These are phyloP conservation scores for Phyllotreta cruciferae DNA, from an alignment of 2,888 invertebrate genomes.

Conservation along the genomic window DNA sequence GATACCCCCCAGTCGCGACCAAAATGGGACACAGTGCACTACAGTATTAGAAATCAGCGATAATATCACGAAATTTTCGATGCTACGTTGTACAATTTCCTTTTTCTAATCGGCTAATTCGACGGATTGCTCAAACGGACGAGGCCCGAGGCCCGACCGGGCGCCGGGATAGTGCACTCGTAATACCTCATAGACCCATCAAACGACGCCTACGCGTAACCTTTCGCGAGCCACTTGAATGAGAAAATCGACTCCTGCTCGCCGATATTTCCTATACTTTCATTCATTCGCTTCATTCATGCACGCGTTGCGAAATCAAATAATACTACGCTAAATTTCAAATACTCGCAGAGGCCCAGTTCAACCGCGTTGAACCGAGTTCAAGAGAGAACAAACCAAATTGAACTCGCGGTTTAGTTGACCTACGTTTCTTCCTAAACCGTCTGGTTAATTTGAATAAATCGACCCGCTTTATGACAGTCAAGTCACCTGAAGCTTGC, in stretches of 20 bases:
- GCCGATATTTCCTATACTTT: slow-evolving; percentile 46
- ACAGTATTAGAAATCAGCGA: too few relatives aligned
- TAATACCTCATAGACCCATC: slow-evolving; percentile 48
- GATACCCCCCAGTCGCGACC: too few relatives aligned
- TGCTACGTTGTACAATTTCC: too few relatives aligned
- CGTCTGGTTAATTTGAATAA: not conserved
- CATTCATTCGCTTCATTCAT: slow-evolving; percentile 43
- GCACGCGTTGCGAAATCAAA: slow-evolving; percentile 29
- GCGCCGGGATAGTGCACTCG: slow-evolving; percentile 47
- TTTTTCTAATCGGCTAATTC: too few relatives aligned
- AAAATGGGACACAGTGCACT: too few relatives aligned
- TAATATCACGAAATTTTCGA: too few relatives aligned
- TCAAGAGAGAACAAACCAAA: too few relatives aligned
- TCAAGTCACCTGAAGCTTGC: slow-evolving; percentile 52
- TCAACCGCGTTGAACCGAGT: slow-evolving; percentile 20
- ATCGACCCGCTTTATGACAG: slow-evolving; percentile 19
- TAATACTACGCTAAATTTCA: too few relatives aligned
- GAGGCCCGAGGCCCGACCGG: slow-evolving; percentile 40
- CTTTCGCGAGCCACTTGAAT: slow-evolving; percentile 49
- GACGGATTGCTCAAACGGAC: slow-evolving; percentile 10
- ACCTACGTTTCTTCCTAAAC: too few relatives aligned
- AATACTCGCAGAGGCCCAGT: slow-evolving; percentile 38
- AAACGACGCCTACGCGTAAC: slow-evolving; percentile 44
- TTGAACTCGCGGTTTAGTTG: too few relatives aligned
- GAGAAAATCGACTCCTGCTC: slow-evolving; percentile 46